A percentile compares a stretch with the other conserved stretches of the same genome.
phyloP scores from a whole-genome alignment of 2,797 vertebrate species.

The Prunella strophiata region DNA sequence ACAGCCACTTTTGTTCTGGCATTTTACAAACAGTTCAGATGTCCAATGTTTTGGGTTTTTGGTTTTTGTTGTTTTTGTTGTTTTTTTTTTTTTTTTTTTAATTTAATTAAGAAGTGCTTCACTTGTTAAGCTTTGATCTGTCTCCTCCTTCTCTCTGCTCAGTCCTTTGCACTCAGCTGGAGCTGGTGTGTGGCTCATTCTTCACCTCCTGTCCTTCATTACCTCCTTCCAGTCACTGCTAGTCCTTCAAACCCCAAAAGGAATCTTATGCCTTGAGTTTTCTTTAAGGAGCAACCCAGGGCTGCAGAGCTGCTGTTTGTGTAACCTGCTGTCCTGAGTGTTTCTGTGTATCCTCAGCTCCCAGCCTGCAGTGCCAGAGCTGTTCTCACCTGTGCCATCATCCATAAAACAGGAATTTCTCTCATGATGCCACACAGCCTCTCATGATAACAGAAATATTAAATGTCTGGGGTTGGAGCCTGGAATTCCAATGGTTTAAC shows the following conservation, averaged over 20 bases:
- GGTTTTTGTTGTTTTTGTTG: too few relatives aligned
- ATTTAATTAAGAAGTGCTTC: not conserved
- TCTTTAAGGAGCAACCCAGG: not conserved
- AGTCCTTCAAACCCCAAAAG: not conserved
- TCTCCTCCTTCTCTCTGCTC: not conserved
- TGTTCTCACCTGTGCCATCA: not conserved
- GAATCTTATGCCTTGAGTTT: not conserved
- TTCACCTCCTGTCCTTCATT: not conserved
- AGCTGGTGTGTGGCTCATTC: not conserved
- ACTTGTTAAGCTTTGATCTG: not conserved
- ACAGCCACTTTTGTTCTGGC: not conserved
- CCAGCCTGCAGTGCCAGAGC: not conserved
- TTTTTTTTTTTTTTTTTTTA: not conserved
- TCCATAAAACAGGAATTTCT: not conserved
- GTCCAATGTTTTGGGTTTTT: not conserved
- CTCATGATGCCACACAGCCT: not conserved
- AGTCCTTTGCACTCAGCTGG: not conserved
- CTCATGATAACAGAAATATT: not conserved
- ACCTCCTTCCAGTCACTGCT: not conserved
- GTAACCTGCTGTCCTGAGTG: not conserved
- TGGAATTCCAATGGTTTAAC: not conserved
- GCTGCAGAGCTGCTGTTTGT: not conserved
- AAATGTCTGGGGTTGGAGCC: not conserved
- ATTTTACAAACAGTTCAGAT: not conserved
- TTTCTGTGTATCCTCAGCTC: not conserved